phyloP scores from a whole-genome alignment of 2,113 vertebrate species.

The Sander vitreus region DNA sequence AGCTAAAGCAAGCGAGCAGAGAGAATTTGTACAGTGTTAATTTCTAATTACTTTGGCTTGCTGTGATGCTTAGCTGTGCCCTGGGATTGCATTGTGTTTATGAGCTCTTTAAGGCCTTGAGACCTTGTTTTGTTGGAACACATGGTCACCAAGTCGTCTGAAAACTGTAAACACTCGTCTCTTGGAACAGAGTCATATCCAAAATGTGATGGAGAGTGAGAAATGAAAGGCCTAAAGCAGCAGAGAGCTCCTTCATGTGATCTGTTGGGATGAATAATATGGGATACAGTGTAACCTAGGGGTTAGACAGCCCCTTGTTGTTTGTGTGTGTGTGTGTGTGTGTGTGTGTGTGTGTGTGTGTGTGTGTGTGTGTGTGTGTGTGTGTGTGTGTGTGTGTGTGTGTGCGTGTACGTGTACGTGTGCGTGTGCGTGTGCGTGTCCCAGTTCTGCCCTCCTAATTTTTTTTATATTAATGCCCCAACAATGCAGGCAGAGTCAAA shows the following conservation, averaged over 20 bases:
- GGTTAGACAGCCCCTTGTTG: not conserved
- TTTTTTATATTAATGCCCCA: not conserved
- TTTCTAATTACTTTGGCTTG: constrained; percentile 70
- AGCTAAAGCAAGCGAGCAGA: constrained; percentile 38
- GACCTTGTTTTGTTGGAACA: constrained; percentile 52
- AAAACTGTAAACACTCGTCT: constrained; percentile 52
- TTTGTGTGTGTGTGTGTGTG: no score
- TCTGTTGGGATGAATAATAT: not conserved
- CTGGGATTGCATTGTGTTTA: constrained; percentile 39
- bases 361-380: no score
- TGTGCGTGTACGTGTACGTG: no score
- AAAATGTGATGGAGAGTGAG: constrained; percentile 17
- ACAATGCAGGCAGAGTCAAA: not conserved
- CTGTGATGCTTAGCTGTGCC: constrained; percentile 58
- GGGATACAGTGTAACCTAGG: not conserved
- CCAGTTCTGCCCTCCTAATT: not conserved
- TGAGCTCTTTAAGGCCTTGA: constrained; percentile 40
- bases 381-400: no score
- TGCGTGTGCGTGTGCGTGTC: no score
- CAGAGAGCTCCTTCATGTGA: not conserved
- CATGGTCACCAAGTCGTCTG: constrained; percentile 40
- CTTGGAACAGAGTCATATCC: constrained; percentile 6
- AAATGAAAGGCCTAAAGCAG: constrained; percentile 11
- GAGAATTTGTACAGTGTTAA: constrained; percentile 65
- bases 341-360: no score